Evolutionary conservation across 2,888 invertebrate genomes (phyloP), one percentile per base, ranked within the genome.

Genomic region (Lycia hirtaria): DNA sequence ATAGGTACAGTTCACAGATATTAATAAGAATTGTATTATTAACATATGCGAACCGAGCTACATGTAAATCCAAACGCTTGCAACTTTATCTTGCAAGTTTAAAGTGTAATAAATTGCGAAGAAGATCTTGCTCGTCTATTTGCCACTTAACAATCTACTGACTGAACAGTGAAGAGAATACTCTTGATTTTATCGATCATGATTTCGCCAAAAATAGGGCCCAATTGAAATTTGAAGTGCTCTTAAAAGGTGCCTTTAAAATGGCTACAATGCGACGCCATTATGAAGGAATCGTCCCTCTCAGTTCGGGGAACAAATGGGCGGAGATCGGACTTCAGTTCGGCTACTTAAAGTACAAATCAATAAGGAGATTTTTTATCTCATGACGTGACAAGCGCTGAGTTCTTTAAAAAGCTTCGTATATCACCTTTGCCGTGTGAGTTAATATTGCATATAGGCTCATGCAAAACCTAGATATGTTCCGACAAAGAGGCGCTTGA

Each of bases 171-270:
- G 67, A 2, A 57, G 67, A 67, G 28, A 64, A 58, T 63, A 24
- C 22, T 44, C 22, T 20, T 17, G 30, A 44, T 66, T 61, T 64
- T 67, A 75, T 76, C 73, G 76, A 78, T 75, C 71, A 72, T 62
- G 69, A 77, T 78, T 78, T 76, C 62, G 47, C 60, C 72, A 73
- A 79, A 84, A 82, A 83, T 76, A 75, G 75, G 71, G 71, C 71
- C 68, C 75, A 70, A 70, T 76, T 75, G 69, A 71, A 82, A 82
- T 77, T 75, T 73, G 68, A 69, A 83, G 82, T 77, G 76, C 75
- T 75, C 80, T 80, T 80, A 80, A 82, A 79, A 80, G 76, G 76
- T 76, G 75, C 79, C 80, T 81, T 81, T 81, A 81, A 84, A 84
- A 80, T 80, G 75, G 76, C 76, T 76, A 76, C 78, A 78, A 80